Conservation (phyloP, 2,797 vertebrate genomes). For the Lepidocolaptes lacrymiger region DNA sequence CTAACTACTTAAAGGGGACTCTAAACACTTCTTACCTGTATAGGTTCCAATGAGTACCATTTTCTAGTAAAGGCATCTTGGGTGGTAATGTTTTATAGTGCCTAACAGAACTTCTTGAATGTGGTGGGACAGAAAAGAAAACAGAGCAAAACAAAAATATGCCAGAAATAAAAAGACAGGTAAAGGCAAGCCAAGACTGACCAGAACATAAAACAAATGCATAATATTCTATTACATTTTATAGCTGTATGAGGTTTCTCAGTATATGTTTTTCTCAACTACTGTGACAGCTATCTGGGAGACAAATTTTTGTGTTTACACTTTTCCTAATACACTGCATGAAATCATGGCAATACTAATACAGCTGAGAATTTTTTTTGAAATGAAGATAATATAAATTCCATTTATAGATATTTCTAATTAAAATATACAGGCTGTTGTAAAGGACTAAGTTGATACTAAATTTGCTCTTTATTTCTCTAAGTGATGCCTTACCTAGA, state of each 20-base stretch:
- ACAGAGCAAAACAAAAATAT: constrained; percentile 39
- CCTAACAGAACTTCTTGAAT: constrained; percentile 87
- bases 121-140: constrained; percentile 52
- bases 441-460: neutral
- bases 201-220: neutral
- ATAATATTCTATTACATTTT: neutral
- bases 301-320: neutral
- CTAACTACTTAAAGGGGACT: constrained; percentile 17
- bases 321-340: neutral
- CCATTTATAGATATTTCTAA: neutral
- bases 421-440: neutral
- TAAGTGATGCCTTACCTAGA: neutral
- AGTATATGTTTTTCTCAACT: neutral
- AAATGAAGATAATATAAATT: neutral
- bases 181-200: constrained; percentile 49
- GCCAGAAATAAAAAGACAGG: constrained; percentile 69
- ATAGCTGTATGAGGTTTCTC: neutral
- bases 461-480: neutral
- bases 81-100: constrained; percentile 90
- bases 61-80: constrained; percentile 94
- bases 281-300: neutral
- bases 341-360: neutral
- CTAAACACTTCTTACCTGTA: constrained; percentile 87
- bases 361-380: neutral
- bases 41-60: constrained; percentile 89